Conservation (phyloP, 2,888 invertebrate genomes). For the Prenolepis imparis region DNA sequence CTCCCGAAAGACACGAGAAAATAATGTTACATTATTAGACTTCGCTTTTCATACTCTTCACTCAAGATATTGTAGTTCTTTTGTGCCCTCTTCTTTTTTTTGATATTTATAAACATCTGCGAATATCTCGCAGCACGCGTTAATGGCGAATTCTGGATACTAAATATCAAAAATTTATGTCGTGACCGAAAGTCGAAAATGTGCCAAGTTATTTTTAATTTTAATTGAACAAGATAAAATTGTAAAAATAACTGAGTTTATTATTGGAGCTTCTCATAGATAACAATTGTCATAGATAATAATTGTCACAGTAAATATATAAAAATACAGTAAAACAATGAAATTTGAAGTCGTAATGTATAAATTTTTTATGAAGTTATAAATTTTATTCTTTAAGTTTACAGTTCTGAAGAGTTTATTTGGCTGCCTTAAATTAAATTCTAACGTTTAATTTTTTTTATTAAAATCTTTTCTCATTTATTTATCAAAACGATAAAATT, state of each 20-base stretch:
- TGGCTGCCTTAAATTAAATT: neutral
- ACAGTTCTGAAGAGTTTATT: neutral
- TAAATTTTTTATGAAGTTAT: neutral
- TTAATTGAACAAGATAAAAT: neutral
- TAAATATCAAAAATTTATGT: neutral
- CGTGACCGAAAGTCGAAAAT: neutral
- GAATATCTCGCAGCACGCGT: conserved; percentile 23
- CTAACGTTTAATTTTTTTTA: neutral
- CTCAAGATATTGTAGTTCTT: conserved; percentile 53
- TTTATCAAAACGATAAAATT: neutral
- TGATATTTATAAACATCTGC: neutral
- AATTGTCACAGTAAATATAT: neutral
- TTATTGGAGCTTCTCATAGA: neutral
- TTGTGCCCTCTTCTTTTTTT: conserved; percentile 54
- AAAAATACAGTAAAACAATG: neutral
- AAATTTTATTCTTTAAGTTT: conserved; percentile 7
- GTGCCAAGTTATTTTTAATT: neutral
- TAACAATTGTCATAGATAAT: neutral
- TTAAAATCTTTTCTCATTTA: conserved; percentile 6
- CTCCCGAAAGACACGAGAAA: conserved; percentile 46
- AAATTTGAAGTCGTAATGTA: neutral
- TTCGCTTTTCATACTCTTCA: conserved; percentile 39
- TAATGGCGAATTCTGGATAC: conserved; percentile 25
- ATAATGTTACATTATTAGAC: conserved; percentile 63
- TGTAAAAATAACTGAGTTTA: neutral